A percentile compares a stretch with the other conserved stretches of the same genome.
Evolutionary conservation across 2,113 vertebrate species (phyloP).

Genomic region (Gavia stellata): DNA sequence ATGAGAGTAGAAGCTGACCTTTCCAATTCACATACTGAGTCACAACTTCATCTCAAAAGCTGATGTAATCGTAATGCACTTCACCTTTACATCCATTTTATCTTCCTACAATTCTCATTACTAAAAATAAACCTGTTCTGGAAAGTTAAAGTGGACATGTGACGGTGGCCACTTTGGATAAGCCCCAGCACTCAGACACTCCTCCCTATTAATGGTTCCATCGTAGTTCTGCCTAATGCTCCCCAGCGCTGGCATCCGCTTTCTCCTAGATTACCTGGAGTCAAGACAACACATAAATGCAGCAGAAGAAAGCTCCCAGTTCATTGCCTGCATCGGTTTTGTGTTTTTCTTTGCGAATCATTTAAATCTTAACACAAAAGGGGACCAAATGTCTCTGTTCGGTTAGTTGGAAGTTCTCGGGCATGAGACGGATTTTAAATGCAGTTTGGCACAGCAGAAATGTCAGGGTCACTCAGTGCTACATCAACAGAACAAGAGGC

Average conservation of each 20-base stretch:
- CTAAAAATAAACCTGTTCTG: slow-evolving; percentile 62
- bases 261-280: background rate
- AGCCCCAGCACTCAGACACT: slow-evolving; percentile 13
- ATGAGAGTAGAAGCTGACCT: slow-evolving; percentile 8
- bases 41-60: background rate
- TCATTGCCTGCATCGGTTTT: background rate
- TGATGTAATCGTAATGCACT: background rate
- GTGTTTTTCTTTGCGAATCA: background rate
- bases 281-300: background rate
- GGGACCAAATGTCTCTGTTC: rapidly evolving
- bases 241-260: background rate
- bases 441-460: background rate
- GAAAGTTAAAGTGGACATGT: slow-evolving; percentile 42
- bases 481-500: background rate
- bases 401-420: background rate
- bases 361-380: background rate
- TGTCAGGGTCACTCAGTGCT: background rate
- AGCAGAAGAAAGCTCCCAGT: background rate
- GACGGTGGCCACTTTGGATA: slow-evolving; percentile 41
- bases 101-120: background rate
- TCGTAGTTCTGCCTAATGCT: background rate
- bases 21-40: background rate
- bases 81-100: slow-evolving; percentile 42
- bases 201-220: slow-evolving; percentile 17
- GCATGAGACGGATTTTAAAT: background rate